phyloP scores from a whole-genome alignment of 2,797 vertebrate species.

The Pangasius mekongensis region DNA sequence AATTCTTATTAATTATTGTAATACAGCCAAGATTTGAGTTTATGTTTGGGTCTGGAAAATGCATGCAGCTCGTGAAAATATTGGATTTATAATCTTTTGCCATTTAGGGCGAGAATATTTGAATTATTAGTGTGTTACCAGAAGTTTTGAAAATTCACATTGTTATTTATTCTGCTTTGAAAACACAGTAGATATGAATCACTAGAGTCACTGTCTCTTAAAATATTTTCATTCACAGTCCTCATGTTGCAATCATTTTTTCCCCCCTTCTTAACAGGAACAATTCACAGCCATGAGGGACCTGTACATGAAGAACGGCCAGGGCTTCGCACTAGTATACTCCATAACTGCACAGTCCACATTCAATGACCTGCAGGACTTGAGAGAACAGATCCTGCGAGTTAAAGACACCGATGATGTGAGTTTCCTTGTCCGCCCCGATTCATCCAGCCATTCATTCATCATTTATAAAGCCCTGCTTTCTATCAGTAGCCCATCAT shows the following conservation, averaged over 20 bases:
- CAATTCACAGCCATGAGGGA: constrained; percentile 92
- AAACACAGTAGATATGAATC: not conserved
- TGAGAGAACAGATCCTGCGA: constrained; percentile 89
- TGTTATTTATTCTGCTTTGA: not conserved
- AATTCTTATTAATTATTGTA: not conserved
- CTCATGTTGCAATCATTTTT: not conserved
- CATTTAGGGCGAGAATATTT: not conserved
- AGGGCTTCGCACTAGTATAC: constrained; percentile 90
- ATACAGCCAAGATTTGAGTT: not conserved
- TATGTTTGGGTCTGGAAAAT: not conserved
- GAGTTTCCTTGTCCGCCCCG: constrained; percentile 58
- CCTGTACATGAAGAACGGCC: constrained; percentile 90
- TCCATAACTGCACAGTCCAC: constrained; percentile 91
- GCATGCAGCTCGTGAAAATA: not conserved
- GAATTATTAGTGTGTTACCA: not conserved
- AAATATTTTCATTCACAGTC: not conserved
- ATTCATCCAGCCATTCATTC: not conserved
- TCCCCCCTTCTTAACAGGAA: constrained; percentile 72
- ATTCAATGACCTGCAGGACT: constrained; percentile 88
- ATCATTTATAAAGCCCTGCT: not conserved
- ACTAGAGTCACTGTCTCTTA: not conserved
- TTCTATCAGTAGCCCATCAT: not conserved
- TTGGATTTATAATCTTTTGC: not conserved
- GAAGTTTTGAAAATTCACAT: not conserved
- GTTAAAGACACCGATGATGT: constrained; percentile 92